Conservation (phyloP, 2,113 vertebrate species). For the Rhynchomys soricoides region DNA sequence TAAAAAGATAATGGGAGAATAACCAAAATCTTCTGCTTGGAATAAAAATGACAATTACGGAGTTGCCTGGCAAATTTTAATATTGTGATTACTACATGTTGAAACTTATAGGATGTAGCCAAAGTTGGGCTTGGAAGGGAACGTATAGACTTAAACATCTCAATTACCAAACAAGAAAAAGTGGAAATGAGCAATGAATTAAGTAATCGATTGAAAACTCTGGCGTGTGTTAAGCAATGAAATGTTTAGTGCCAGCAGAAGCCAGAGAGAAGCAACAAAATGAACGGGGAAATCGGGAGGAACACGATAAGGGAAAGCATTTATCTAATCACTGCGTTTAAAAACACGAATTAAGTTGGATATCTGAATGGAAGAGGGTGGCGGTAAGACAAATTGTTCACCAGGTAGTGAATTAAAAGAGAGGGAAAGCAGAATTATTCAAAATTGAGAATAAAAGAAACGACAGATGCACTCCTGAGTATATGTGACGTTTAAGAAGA, state of each 20-base stretch:
- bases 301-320: slow-evolving; percentile 10
- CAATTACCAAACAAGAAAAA: slow-evolving; percentile 50
- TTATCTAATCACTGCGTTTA: slow-evolving; percentile 23
- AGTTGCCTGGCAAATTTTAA: slow-evolving; percentile 71
- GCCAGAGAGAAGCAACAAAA: neutral
- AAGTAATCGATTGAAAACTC: slow-evolving; percentile 44
- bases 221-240: slow-evolving; percentile 5
- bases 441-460: slow-evolving; percentile 31
- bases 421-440: neutral
- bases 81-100: slow-evolving; percentile 39
- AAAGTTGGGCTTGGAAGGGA: slow-evolving; percentile 72
- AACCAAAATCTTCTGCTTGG: slow-evolving; percentile 71
- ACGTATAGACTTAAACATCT: slow-evolving; percentile 44
- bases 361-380: neutral
- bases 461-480: neutral
- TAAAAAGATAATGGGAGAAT: slow-evolving; percentile 72
- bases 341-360: neutral
- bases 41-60: slow-evolving; percentile 71
- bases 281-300: neutral
- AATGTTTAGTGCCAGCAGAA: neutral
- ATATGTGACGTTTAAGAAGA: slow-evolving; percentile 6
- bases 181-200: slow-evolving; percentile 58
- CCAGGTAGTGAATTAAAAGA: neutral
- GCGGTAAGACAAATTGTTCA: neutral
- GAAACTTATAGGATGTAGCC: slow-evolving; percentile 60